Evolutionary conservation across 2,888 invertebrate species (phyloP), one percentile per base, ranked within the genome.

Genomic region (Chymomyza caudatula): DNA sequence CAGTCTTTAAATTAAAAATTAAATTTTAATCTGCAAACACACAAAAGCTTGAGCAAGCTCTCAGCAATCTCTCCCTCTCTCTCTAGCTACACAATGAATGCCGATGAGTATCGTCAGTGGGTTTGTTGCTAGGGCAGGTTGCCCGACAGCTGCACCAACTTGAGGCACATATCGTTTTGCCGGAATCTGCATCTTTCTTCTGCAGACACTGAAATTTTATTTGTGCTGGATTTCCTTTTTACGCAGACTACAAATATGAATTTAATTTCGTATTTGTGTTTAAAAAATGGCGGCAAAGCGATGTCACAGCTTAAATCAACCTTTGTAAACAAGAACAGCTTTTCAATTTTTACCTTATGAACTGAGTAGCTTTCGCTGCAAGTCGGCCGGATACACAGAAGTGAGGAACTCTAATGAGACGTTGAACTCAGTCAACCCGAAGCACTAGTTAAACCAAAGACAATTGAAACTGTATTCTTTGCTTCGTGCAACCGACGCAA

Each of bases 1-100:
- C 86, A 85, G 78, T 76, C 80, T 76, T 87, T 78, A 88, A 88
- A 88, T 88, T 88, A 87, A 88, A 88, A 88, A 88, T 88, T 88
- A 88, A 88, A 88, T 84, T 88, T 88, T 88, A 88, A 88, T 88
- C 85, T 85, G 73, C 70, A 74, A 61, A 58, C 19, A 23, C 23
- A 52, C 23, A 52, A n/a, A 52, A 52, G 15, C 17, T 2, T 8
- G 11, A 37, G 29, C 29, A 6, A 15, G 5, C 11, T 19, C 13
- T 22, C 43, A 13, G 4, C 19, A 42, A 6, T 11, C 20, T 13
- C 37, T 42, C 43, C 3, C 1, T n/a, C 43, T 20, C 29, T 1
- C 20, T 20, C 6, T 52, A 19, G 13, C 29, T 29, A 37, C 8
- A 67, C 69, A 58, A 58, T 66, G 77, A 37, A 37, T 37, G 29